Base-by-base conservation (phyloP, 2,888 invertebrate species). In the Dasysyrphus albostriatus region DNA sequence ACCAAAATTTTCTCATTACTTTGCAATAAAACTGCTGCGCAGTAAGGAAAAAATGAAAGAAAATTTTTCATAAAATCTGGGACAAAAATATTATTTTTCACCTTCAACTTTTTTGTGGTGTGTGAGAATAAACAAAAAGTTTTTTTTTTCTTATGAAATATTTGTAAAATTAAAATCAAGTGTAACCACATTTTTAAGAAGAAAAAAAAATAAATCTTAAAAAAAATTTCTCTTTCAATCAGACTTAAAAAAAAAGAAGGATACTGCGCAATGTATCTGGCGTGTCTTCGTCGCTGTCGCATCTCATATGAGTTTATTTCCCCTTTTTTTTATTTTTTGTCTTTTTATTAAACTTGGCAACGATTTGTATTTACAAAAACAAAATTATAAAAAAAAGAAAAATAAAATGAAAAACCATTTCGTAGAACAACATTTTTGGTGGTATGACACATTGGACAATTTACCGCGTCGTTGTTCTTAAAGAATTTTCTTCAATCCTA, bases 281-380 rank as follows among this genome's bases (percentile, higher is more conserved):
- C 76, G 56, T 65, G 29, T 54, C 29, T 3, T 14, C 14, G 32
- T 51, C n/a, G 16, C 34, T 19, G 54, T 59, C 39, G 44, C 39
- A 16, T 10, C 51, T 56, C 56, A 39, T 12, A 14, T 37, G 59
- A 32, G 37, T 63, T 51, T n/a, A 42, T 61, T 51, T 69, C 56
- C 44, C 51, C n/a, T n/a, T 76, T 56, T 73, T 58, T 32, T 24
- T 76, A 63, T 49, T 54, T 39, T 32, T 37, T 9, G 32, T 61
- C 37, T 69, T 74, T 59, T 61, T 19, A 37, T 70, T 75, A 56
- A 76, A 70, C 49, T 83, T 83, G 83, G 83, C 78, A 83, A 78
- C 67, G 78, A 73, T 73, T 78, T 78, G 51, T 83, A 73, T 83
- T 83, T 83, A 83, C 78, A 67, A 59, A 82, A 51, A 58, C 69